A percentile compares a stretch with the other conserved stretches of the same genome.
These are phyloP conservation scores for Eufriesea mexicana DNA, from an alignment of 1,140 invertebrate species.

Conservation along the genomic window DNA sequence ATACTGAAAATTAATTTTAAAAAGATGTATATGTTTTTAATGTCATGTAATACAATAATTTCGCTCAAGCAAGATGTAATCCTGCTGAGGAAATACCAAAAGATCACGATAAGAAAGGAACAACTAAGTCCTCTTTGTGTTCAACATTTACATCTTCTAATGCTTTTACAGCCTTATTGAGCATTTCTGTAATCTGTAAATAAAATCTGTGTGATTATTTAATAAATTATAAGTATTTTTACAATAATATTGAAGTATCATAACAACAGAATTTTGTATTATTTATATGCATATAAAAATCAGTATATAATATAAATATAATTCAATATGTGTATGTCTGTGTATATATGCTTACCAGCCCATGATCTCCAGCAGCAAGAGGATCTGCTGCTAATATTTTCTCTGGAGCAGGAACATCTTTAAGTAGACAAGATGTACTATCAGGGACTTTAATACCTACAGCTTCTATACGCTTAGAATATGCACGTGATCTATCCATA, in stretches of 20 bases:
- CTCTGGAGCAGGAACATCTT: conserved; percentile 85
- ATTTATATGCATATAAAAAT: background rate
- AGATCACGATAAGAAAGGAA: conserved; percentile 86
- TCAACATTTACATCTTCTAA: conserved; percentile 89
- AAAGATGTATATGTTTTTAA: conserved; percentile 27
- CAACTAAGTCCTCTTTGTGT: conserved; percentile 91
- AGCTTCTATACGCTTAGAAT: conserved; percentile 85
- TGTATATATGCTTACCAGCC: conserved; percentile 80
- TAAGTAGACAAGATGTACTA: conserved; percentile 80
- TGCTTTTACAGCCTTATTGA: conserved; percentile 87
- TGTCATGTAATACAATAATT: conserved; percentile 21
- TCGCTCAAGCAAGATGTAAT: conserved; percentile 41
- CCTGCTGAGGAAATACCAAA: conserved; percentile 40
- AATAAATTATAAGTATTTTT: background rate
- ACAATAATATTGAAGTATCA: no score
- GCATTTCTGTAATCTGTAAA: conserved; percentile 85
- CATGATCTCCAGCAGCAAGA: conserved; percentile 81
- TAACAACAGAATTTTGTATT: conserved; percentile 39
- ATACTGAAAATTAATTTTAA: conserved; percentile 27
- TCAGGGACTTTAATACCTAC: conserved; percentile 79
- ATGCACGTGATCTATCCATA: conserved; percentile 88
- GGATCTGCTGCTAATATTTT: conserved; percentile 83
- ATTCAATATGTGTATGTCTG: background rate
- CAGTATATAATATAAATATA: no score
- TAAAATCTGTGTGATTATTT: conserved; percentile 14